phyloP scores from a whole-genome alignment of 2,888 invertebrate species.

The Hyalella azteca region DNA sequence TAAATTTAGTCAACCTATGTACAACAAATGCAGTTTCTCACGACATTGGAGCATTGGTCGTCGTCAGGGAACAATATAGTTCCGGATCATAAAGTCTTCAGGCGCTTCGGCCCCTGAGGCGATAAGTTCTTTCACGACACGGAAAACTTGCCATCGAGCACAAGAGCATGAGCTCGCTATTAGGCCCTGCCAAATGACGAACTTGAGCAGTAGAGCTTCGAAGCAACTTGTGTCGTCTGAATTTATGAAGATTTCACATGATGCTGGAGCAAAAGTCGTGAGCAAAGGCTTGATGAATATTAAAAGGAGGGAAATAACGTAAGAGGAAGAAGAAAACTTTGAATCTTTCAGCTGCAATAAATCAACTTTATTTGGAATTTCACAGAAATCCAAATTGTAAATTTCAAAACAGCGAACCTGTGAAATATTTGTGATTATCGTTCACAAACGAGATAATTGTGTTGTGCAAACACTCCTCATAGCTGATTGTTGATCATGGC shows the following conservation, averaged over 20 bases:
- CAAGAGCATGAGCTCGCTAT: not conserved
- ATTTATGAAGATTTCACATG: not conserved
- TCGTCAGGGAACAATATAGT: not conserved
- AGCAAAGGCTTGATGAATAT: too few species aligned
- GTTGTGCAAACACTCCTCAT: not conserved
- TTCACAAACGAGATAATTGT: not conserved
- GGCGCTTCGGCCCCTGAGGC: not conserved
- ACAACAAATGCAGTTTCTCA: not conserved
- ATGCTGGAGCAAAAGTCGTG: too few species aligned
- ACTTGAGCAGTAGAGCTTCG: not conserved
- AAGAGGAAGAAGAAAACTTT: too few species aligned
- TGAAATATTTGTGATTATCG: not conserved
- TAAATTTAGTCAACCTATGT: slow-evolving; percentile 7
- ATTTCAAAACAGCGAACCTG: too few species aligned
- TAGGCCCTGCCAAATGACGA: too few species aligned
- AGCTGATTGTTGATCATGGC: not conserved
- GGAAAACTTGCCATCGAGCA: not conserved
- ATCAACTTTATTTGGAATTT: too few species aligned
- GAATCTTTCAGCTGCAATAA: too few species aligned
- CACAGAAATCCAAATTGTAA: too few species aligned
- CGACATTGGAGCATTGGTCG: not conserved
- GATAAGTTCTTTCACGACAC: not conserved
- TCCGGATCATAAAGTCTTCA: not conserved
- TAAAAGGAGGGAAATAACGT: too few species aligned
- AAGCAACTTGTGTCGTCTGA: not conserved